phyloP scores from a whole-genome alignment of 2,113 vertebrate species.

The Origma solitaria region DNA sequence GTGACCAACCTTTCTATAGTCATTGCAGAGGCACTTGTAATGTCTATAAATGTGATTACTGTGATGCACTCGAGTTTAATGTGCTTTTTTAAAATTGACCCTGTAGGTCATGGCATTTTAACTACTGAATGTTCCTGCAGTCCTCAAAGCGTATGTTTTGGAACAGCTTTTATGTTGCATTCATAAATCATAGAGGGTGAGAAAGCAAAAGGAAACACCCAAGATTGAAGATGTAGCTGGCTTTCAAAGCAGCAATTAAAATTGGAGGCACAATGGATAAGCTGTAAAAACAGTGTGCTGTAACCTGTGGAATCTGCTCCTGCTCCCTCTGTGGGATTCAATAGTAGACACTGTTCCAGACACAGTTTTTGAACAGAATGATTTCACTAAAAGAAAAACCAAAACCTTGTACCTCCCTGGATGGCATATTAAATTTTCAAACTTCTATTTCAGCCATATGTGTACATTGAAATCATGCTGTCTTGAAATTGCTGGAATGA shows the following conservation, averaged over 20 bases:
- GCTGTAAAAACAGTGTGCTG: background rate
- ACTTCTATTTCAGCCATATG: background rate
- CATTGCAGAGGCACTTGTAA: background rate
- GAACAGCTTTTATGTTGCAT: background rate
- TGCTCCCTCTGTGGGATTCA: background rate
- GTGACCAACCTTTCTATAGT: background rate
- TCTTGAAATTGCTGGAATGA: background rate
- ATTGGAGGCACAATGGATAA: background rate
- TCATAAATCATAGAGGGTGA: background rate
- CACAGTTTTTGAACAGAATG: background rate
- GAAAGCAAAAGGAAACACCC: background rate
- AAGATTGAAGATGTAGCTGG: background rate
- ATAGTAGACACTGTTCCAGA: background rate
- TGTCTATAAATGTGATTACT: background rate
- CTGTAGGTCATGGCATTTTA: background rate
- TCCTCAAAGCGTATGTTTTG: background rate
- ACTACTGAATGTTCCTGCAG: background rate
- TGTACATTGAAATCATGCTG: background rate
- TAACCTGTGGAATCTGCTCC: background rate
- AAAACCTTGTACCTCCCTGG: background rate
- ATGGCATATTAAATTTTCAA: background rate
- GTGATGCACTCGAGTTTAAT: fast-evolving
- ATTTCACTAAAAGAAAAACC: background rate
- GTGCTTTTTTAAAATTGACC: background rate
- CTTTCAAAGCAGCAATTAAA: background rate